phyloP scores from a whole-genome alignment of 2,113 vertebrate species.

The Eulemur macaco region DNA sequence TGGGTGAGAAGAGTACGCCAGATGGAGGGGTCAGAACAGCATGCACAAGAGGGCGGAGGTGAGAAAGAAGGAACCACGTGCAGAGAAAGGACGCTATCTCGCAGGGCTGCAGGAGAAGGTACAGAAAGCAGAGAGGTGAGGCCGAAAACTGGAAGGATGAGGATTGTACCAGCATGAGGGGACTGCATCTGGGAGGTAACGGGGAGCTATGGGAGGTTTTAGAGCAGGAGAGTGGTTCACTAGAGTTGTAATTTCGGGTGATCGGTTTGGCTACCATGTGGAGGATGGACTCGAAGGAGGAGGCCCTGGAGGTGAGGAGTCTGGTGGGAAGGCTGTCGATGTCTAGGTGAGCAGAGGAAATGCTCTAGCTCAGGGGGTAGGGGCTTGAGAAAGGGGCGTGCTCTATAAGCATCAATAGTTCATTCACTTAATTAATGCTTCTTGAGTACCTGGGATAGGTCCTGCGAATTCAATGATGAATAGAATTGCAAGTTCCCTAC shows the following conservation, averaged over 20 bases:
- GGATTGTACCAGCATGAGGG: not conserved
- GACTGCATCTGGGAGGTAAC: not conserved
- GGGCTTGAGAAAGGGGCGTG: not conserved
- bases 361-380: rapidly evolving
- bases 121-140: not conserved
- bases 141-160: not conserved
- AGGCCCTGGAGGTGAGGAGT: not conserved
- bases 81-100: not conserved
- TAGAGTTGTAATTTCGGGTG: not conserved
- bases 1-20: not conserved
- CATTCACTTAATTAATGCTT: not conserved
- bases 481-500: not conserved
- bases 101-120: not conserved
- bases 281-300: not conserved
- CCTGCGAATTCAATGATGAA: not conserved
- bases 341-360: not conserved
- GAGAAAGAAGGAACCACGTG: not conserved
- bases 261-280: not conserved
- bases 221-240: not conserved
- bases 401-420: not conserved
- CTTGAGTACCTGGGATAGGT: not conserved
- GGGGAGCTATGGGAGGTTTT: not conserved
- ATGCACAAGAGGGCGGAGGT: not conserved
- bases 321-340: not conserved
- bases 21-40: not conserved